These are phyloP conservation scores for Microtus ochrogaster DNA, from an alignment of 2,113 vertebrate species.

Conservation along the genomic window DNA sequence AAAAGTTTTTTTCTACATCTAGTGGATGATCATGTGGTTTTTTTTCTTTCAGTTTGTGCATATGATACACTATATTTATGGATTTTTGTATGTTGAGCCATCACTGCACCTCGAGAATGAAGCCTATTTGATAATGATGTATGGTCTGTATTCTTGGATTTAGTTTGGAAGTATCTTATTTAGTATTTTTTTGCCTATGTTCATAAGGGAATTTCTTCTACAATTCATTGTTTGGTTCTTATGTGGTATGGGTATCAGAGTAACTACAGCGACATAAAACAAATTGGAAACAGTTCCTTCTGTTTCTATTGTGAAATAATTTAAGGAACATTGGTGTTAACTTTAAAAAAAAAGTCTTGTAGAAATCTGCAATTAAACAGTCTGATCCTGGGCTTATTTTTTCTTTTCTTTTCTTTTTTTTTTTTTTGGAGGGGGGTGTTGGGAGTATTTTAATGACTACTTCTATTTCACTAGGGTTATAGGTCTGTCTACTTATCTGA, in stretches of 20 bases:
- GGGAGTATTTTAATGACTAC: too few relatives aligned
- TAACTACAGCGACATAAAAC: not conserved
- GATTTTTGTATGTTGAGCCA: not conserved
- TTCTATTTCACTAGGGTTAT: not conserved
- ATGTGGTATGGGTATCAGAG: not conserved
- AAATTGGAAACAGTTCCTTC: not conserved
- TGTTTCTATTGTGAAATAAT: not conserved
- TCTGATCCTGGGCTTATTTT: not conserved
- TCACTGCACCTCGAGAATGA: not conserved
- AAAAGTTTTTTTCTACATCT: not conserved
- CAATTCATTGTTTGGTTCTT: not conserved
- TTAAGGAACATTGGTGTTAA: not conserved
- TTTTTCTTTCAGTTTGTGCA: not conserved
- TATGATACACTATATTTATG: not conserved
- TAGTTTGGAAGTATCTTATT: not conserved
- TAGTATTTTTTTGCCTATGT: not conserved
- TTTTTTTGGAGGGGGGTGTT: too few relatives aligned
- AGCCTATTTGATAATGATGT: not conserved
- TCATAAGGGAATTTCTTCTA: not conserved
- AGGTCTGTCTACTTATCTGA: not conserved
- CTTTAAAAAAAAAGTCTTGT: not conserved
- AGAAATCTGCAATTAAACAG: not conserved
- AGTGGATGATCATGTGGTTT: not conserved
- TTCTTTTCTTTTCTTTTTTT: too few relatives aligned
- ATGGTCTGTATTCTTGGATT: not conserved